These are phyloP conservation scores for Centropristis striata DNA, from an alignment of 2,113 vertebrate species.

Conservation along the genomic window DNA sequence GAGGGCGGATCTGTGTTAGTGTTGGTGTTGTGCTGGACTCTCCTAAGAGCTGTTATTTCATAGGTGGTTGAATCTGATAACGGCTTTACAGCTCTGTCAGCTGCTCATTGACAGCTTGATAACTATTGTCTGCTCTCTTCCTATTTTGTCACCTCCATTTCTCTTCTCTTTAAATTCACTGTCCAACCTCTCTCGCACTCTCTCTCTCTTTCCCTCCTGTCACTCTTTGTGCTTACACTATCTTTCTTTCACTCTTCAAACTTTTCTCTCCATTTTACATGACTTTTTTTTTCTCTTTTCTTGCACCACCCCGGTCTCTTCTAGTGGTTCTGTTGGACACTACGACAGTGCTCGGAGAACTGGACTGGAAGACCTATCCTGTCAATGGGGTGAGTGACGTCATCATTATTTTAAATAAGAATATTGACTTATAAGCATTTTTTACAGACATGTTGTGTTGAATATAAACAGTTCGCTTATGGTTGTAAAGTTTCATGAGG, in stretches of 20 bases:
- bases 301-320: constrained; percentile 9
- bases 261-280: constrained; percentile 46
- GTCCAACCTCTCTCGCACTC: constrained; percentile 36
- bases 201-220: constrained; percentile 34
- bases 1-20: constrained; percentile 46
- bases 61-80: constrained; percentile 77
- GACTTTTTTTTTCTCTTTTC: constrained; percentile 39
- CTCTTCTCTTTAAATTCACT: constrained; percentile 66
- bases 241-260: constrained; percentile 46
- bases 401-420: background rate
- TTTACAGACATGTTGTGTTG: no score
- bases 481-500: no score
- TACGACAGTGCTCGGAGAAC: constrained; percentile 92
- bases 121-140: constrained; percentile 75
- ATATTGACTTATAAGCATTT: background rate
- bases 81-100: constrained; percentile 64
- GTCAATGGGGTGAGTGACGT: constrained; percentile 94
- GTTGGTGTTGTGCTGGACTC: constrained; percentile 51
- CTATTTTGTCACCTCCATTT: constrained; percentile 75
- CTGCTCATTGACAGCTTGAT: constrained; percentile 77
- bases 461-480: background rate
- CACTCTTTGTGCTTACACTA: constrained; percentile 40
- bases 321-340: constrained; percentile 97
- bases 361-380: constrained; percentile 97
- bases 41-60: constrained; percentile 81